Evolutionary conservation across 2,797 vertebrate genomes (phyloP), one percentile per base, ranked within the genome.

Genomic region (Pelodytes ibericus): DNA sequence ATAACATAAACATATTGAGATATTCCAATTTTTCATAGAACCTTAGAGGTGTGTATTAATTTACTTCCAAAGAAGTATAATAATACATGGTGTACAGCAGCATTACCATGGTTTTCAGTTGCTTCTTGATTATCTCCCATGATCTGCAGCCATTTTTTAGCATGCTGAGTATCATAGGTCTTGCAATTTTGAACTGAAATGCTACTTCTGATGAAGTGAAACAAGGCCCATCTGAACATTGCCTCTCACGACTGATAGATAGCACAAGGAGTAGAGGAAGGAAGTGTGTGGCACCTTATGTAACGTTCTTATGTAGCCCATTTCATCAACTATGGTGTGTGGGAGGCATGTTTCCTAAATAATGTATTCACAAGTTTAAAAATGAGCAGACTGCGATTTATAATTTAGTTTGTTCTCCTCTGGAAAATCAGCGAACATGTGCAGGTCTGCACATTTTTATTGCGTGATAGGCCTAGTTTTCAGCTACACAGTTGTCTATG

Each of bases 381-480:
- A 3, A 27, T 26, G 27, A 31, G 20, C 6, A n/a, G 30, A 36
- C 7, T 7, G 2, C 8, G 58, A 26, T 36, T 62, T 62, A 16
- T 10, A 36, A 1, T 33, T 60, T 18, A 60, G 16, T 60, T 2
- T 4, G 13, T 1, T 24, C n/a, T 58, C 25, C 13, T 58, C 56
- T 10, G 22, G 56, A 27, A 58, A 26, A 58, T 27, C 11, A 58
- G 10, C 27, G 11, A 58, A 27, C 10, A 58, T 58, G 6, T 26
- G 56, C 25, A 58, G 2, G 25, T 26, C 25, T 7, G 56, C 11
- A 25, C 13, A 9, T 26, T 58, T 26, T 58, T 58, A 58, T 8
- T 27, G 13, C 26, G 63, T 63, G 41, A 62, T 29, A 63, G 36
- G 27, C 59, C 62, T 63, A 63, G 41, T 51, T 8, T 63, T 7